phyloP scores from a whole-genome alignment of 2,113 vertebrate species.

The Grantiella picta region DNA sequence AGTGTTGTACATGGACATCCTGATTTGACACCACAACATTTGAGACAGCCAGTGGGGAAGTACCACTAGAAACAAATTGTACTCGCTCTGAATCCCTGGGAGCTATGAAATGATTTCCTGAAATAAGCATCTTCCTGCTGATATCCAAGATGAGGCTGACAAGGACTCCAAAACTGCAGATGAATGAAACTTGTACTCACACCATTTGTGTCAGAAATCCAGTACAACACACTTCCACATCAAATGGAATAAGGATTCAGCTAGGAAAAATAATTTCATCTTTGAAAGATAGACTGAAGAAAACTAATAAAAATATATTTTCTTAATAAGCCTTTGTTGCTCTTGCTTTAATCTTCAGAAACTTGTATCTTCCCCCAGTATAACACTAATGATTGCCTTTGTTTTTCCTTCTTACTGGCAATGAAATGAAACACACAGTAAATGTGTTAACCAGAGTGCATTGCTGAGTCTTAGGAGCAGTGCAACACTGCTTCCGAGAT shows the following conservation, averaged over 20 bases:
- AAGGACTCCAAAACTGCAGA: not conserved
- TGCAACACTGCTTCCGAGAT: not conserved
- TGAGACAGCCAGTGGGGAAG: not conserved
- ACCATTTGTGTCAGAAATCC: not conserved
- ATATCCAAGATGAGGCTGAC: not conserved
- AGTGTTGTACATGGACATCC: not conserved
- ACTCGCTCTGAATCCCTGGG: not conserved
- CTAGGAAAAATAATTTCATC: not conserved
- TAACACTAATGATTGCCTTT: not conserved
- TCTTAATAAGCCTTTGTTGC: not conserved
- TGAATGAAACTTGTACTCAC: not conserved
- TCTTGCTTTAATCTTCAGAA: not conserved
- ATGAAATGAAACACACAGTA: not conserved
- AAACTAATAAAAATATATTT: not conserved
- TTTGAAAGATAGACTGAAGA: not conserved
- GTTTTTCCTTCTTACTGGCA: not conserved
- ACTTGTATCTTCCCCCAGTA: not conserved
- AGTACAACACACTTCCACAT: not conserved
- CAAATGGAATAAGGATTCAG: not conserved
- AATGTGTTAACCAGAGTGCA: not conserved
- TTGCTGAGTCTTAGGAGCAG: not conserved
- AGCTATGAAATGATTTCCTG: not conserved
- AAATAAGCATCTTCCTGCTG: not conserved
- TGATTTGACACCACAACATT: not conserved
- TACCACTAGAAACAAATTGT: not conserved